Evolutionary conservation across 2,888 invertebrate species (phyloP).

Genomic region (Cheilosia variabilis): DNA sequence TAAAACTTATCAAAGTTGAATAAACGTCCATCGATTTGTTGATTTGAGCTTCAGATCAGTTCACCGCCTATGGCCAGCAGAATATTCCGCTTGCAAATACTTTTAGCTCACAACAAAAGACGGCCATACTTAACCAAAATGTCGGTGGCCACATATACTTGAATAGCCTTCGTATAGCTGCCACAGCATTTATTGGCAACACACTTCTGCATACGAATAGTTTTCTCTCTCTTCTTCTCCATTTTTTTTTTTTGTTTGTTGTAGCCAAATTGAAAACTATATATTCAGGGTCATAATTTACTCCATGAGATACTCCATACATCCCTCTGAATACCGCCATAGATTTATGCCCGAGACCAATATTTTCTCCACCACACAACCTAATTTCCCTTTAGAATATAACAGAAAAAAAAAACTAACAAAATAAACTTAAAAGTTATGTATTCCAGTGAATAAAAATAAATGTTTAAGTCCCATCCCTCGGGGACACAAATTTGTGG

Average conservation of each 20-base stretch:
- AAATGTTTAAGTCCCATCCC: constrained; percentile 57
- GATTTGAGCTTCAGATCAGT: no score
- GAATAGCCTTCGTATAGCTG: no score
- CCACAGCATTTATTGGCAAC: constrained; percentile 22
- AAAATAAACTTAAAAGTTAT: constrained; percentile 47
- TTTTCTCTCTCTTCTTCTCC: not conserved
- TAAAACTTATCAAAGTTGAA: no score
- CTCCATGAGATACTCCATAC: constrained; percentile 54
- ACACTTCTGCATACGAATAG: constrained; percentile 31
- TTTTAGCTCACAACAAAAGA: no score
- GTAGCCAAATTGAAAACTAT: constrained; percentile 66
- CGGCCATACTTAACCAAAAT: no score
- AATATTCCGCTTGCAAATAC: no score
- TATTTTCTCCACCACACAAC: constrained; percentile 61
- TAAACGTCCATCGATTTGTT: no score
- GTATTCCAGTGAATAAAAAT: constrained; percentile 66
- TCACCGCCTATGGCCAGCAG: no score
- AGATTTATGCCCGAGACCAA: constrained; percentile 62
- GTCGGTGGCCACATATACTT: no score
- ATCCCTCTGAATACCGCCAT: constrained; percentile 44
- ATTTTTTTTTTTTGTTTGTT: not conserved
- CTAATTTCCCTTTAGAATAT: constrained; percentile 58
- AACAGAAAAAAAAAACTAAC: constrained; percentile 8
- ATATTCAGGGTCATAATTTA: constrained; percentile 71
- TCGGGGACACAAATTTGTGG: constrained; percentile 67